Evolutionary conservation across 2,888 invertebrate species (phyloP), one percentile per base, ranked within the genome.

Genomic region (Pyrochroa serraticornis): DNA sequence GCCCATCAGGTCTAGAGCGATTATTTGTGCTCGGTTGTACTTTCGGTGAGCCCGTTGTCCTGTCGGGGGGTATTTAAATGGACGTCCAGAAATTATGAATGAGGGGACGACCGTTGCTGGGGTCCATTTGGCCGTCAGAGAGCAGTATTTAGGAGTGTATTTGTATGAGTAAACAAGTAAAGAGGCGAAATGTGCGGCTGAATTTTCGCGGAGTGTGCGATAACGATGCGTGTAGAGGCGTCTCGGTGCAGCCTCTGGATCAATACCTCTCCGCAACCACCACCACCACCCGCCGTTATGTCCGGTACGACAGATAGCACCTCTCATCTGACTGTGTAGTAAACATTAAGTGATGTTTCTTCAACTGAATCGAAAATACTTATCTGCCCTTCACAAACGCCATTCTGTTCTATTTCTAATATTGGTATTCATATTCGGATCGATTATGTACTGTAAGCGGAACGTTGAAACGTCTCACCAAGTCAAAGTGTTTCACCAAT

Each of bases 231-330:
- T 66, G 65, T 65, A 62, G 67, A 60, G 64, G 65, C 62, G 65
- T 69, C 63, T 67, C 66, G 64, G 65, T 68, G 65, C 68, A 68
- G 70, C 67, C 69, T 71, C 68, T 58, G 68, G 69, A 69, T 69
- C 69, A 68, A 68, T 65, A 68, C 67, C 65, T 60, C 62, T 57
- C 60, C 66, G 61, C 61, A 62, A 62, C 58, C 68, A 59, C 66
- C 66, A 56, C 60, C 65, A 58, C 62, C 58, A 50, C 56, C 57
- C 59, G 45, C 35, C 57, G 50, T 51, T 39, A 43, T 43, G 44
- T 54, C 54, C 48, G 59, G 43, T 41, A 50, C 37, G 42, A 44
- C 41, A 49, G 50, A 58, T 43, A 53, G 13, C 50, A 55, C 59
- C 53, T 54, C 54, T 59, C 59, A 54, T 49, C 53, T 58, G 50